A percentile compares a stretch with the other conserved stretches of the same genome.
Evolutionary conservation across 2,797 vertebrate genomes (phyloP).

Genomic region (Halcyon badia): DNA sequence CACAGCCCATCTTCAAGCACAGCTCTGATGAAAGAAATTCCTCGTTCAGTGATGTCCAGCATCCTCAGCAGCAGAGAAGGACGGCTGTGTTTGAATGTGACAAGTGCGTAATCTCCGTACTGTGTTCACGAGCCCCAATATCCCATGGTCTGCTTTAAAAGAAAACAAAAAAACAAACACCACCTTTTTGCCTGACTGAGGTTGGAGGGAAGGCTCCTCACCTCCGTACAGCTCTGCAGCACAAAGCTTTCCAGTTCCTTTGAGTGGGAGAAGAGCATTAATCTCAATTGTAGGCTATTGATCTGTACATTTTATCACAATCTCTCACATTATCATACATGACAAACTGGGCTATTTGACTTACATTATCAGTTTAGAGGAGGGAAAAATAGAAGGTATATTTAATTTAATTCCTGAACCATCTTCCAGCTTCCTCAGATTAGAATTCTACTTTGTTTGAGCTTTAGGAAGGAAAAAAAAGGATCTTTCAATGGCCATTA

Average conservation of each 20-base stretch:
- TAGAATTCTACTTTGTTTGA: slow-evolving; percentile 5
- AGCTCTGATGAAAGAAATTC: neutral
- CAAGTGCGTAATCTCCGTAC: neutral
- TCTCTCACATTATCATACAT: neutral
- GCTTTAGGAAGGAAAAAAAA: slow-evolving; percentile 3
- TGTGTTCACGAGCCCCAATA: rapidly evolving
- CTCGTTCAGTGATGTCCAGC: rapidly evolving
- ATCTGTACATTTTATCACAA: neutral
- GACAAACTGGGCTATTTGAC: neutral
- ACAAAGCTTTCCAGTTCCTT: rapidly evolving
- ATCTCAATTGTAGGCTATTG: neutral
- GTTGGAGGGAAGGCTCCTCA: neutral
- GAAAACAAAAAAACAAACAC: too few relatives aligned
- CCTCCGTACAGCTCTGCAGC: neutral
- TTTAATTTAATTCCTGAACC: slow-evolving; percentile 32
- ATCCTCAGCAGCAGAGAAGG: neutral
- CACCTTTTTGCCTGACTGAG: neutral
- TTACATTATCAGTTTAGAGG: neutral
- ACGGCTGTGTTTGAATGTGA: rapidly evolving
- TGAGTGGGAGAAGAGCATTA: neutral
- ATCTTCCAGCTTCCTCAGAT: neutral
- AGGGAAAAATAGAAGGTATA: neutral
- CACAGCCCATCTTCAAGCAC: rapidly evolving
- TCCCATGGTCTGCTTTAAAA: rapidly evolving
- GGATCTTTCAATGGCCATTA: slow-evolving; percentile 55